A percentile compares a stretch with the other conserved stretches of the same genome.
phyloP scores from a whole-genome alignment of 2,113 vertebrate species.

The Poicephalus gulielmi region DNA sequence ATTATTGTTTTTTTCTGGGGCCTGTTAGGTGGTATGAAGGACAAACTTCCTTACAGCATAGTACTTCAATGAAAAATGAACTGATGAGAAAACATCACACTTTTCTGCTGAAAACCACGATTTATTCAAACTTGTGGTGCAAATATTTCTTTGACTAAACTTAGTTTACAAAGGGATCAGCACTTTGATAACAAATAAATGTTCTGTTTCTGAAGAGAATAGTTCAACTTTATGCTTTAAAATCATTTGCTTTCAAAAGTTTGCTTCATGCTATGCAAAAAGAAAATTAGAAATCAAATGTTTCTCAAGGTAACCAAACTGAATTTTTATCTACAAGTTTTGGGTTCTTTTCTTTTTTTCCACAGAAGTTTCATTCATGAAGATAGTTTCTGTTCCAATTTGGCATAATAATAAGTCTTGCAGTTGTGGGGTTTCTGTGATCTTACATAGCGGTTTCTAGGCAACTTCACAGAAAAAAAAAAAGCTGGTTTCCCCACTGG shows the following conservation, averaged over 20 bases:
- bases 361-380: not conserved
- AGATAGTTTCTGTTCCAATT: not conserved
- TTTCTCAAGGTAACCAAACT: not conserved
- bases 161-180: not conserved
- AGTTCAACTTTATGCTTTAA: not conserved
- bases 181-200: not conserved
- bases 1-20: not conserved
- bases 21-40: not conserved
- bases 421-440: constrained; percentile 9
- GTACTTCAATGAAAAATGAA: not conserved
- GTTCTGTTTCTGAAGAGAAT: not conserved
- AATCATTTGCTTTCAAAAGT: not conserved
- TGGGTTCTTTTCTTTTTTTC: not conserved
- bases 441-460: constrained; percentile 7
- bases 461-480: not conserved
- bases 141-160: not conserved
- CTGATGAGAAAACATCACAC: not conserved
- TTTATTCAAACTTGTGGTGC: not conserved
- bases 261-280: not conserved
- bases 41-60: not conserved
- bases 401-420: constrained; percentile 26
- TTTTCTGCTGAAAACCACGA: not conserved
- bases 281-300: not conserved
- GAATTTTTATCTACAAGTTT: not conserved
- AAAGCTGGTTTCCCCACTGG: not conserved